Percentiles rank a stretch among this genome's conserved stretches.
phyloP scores from a whole-genome alignment of 2,113 vertebrate genomes.

The Oriolus oriolus region DNA sequence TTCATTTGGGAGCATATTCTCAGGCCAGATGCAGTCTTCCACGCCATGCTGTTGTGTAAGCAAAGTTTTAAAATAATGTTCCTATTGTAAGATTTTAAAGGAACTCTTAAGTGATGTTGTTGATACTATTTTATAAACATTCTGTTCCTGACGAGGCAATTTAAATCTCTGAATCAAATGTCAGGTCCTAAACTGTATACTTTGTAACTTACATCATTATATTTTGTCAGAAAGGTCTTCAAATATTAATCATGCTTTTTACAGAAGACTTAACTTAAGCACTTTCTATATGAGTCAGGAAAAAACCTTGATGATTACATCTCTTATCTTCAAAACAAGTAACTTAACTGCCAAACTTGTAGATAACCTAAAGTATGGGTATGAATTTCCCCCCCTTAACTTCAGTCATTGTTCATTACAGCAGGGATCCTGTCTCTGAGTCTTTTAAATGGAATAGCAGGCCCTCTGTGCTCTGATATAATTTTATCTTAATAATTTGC shows the following conservation, averaged over 20 bases:
- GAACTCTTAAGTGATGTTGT: background rate
- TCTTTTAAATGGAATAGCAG: background rate
- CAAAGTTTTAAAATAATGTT: background rate
- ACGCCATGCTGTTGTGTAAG: background rate
- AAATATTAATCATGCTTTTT: background rate
- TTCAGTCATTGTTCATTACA: background rate
- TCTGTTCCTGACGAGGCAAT: background rate
- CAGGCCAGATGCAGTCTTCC: background rate
- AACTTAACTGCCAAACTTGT: background rate
- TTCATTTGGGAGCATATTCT: background rate
- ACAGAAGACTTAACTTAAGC: background rate
- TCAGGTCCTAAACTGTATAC: background rate
- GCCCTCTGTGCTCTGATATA: background rate
- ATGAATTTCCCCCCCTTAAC: background rate
- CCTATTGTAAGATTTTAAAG: background rate
- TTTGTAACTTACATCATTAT: background rate
- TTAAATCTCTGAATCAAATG: background rate
- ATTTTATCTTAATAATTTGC: background rate
- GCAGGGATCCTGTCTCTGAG: background rate
- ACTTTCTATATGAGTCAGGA: background rate
- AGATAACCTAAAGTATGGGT: background rate
- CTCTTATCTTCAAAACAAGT: background rate
- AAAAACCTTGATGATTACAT: background rate
- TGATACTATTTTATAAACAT: background rate
- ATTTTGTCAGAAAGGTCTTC: background rate